These are phyloP conservation scores for Heterotis niloticus DNA, from an alignment of 2,113 vertebrate genomes.

Conservation along the genomic window DNA sequence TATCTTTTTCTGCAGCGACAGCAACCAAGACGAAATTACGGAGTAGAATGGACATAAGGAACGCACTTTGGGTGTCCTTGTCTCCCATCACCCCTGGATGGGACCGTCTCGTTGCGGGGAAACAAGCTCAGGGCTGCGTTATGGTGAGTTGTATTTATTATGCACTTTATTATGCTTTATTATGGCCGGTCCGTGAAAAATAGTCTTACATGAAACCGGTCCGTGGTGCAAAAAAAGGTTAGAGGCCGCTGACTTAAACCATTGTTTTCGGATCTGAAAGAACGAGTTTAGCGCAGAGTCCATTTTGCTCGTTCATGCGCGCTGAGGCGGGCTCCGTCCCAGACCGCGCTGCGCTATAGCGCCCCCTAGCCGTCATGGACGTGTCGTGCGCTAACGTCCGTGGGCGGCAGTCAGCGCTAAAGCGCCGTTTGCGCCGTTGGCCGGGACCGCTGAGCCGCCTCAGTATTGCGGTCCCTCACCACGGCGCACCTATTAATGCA, in stretches of 20 bases:
- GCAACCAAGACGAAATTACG: no score
- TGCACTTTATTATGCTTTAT: no score
- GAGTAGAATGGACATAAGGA: no score
- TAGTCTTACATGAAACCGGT: no score
- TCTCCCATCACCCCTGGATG: no score
- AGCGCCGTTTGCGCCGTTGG: neutral
- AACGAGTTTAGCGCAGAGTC: neutral
- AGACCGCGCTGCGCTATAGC: neutral
- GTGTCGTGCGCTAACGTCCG: conserved; percentile 25
- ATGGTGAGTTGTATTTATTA: no score
- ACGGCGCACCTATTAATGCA: neutral
- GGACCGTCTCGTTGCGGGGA: no score
- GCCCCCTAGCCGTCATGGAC: conserved; percentile 27
- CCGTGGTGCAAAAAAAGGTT: no score
- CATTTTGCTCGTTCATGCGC: neutral
- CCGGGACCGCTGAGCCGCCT: conserved; percentile 7
- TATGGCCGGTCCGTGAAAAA: no score
- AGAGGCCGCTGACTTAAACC: neutral
- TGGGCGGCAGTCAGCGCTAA: conserved; percentile 44
- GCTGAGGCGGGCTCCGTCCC: no score
- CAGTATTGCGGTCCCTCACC: neutral
- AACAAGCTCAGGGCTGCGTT: no score
- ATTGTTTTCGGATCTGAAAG: neutral
- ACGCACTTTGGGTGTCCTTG: no score
- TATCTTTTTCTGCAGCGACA: neutral